These are phyloP conservation scores for Corvus cornix DNA, from an alignment of 2,113 vertebrate genomes.

Conservation along the genomic window DNA sequence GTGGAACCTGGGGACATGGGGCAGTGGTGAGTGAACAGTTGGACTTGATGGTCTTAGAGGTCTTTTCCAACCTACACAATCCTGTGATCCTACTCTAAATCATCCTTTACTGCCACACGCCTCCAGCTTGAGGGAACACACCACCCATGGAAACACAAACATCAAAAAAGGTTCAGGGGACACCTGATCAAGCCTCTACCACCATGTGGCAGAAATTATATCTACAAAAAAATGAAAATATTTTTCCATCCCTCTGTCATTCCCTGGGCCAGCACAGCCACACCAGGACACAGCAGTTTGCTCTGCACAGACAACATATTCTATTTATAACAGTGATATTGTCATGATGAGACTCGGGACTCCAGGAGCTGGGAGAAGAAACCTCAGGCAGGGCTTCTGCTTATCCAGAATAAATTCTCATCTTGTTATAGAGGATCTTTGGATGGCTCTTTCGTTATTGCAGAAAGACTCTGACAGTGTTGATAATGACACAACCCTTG, in stretches of 20 bases:
- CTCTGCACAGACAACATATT: background rate
- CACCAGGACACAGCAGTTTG: background rate
- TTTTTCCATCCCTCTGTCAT: background rate
- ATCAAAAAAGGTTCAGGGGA: background rate
- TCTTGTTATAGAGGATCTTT: background rate
- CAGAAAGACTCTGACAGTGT: conserved; percentile 29
- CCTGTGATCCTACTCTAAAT: background rate
- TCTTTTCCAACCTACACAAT: background rate
- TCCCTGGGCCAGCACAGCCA: background rate
- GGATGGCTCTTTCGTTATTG: conserved; percentile 16
- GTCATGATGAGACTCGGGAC: background rate
- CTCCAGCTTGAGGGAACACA: background rate
- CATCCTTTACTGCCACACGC: background rate
- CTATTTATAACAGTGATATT: background rate
- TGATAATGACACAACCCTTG: conserved; percentile 34
- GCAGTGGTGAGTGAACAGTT: background rate
- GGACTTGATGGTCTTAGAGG: background rate
- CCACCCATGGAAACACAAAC: background rate
- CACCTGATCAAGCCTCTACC: background rate
- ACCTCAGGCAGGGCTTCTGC: background rate
- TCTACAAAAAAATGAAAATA: background rate
- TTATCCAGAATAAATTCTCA: conserved; percentile 14
- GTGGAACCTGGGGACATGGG: background rate
- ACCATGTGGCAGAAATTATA: background rate
- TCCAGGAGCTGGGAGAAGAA: background rate